Evolutionary conservation across 2,888 invertebrate genomes (phyloP), one percentile per base, ranked within the genome.

Genomic region (Cosmorhoe ocellata): DNA sequence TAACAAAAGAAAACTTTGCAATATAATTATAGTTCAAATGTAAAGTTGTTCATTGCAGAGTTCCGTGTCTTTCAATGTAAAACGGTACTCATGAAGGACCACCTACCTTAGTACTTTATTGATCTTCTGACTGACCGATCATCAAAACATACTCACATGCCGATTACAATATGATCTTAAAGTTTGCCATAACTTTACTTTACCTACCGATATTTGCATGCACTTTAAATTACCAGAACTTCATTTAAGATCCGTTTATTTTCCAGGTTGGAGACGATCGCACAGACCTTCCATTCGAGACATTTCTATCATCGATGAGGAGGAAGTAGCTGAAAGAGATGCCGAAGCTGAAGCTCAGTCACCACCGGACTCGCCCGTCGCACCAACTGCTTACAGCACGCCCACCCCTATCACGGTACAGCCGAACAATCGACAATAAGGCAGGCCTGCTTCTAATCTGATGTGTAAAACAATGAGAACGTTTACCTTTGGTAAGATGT

Each of bases 231-330:
- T 34, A n/a, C 1, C 27, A 39, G 14, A 26, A 26, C 26, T 26
- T 14, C 12, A n/a, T 9, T 10, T 33, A 48, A 12, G 10, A 9
- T 37, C 11, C 22, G 26, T n/a, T 33, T 30, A 3, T 56, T 24
- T 46, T 61, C 0, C 68, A 86, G 95, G 95, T 49, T 96, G 96
- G 96, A 92, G 94, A 11, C 92, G 95, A 60, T 94, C 95, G 39
- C 94, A 96, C 71, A 91, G 96, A 53, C 96, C 96, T 2, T 96
- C 96, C 0, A 94, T 97, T 47, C 92, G 96, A 38, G 96, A 96
- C 77, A 96, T 97, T 56, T 95, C 96, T 59, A 96, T 97, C 76
- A 95, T 96, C 75, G 95, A 96, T 70, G 96, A 96, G 72, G 95
- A 95, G 67, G 95, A 95, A 61, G 92, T 95, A 60, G 92, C 92